phyloP scores from a whole-genome alignment of 92 coral and sea anemone species.

The Nematostella vectensis region DNA sequence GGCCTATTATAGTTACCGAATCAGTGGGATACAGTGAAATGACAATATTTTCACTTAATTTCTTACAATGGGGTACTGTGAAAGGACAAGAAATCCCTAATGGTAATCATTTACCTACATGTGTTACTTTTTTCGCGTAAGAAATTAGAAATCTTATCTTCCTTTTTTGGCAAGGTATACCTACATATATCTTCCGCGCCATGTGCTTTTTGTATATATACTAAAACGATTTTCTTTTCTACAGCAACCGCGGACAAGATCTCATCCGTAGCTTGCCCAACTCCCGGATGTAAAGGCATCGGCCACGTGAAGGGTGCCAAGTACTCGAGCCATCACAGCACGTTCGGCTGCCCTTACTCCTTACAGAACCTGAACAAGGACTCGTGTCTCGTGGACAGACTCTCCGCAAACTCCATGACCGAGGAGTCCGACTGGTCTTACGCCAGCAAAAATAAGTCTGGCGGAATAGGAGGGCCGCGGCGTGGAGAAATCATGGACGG shows the following conservation, averaged over 20 bases:
- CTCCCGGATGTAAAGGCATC: conserved; percentile 87
- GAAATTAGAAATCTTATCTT: too few relatives aligned
- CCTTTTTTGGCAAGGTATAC: too few relatives aligned
- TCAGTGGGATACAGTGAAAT: too few relatives aligned
- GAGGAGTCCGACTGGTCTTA: conserved; percentile 99
- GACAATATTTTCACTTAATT: too few relatives aligned
- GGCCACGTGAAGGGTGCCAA: conserved; percentile 94
- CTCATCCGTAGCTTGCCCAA: conserved; percentile 81
- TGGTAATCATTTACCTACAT: too few relatives aligned
- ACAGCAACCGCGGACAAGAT: conserved; percentile 70
- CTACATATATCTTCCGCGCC: too few relatives aligned
- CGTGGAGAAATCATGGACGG: conserved; percentile 30
- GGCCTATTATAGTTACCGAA: conserved; percentile 19
- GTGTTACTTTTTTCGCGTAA: too few relatives aligned
- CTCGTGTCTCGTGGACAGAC: conserved; percentile 94
- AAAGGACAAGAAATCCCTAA: conserved; percentile 78
- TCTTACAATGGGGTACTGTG: conserved; percentile 87
- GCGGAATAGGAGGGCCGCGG: conserved; percentile 10
- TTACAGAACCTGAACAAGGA: conserved; percentile 97
- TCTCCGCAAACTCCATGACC: conserved; percentile 96
- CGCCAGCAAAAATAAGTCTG: conserved; percentile 78
- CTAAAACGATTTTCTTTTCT: too few relatives aligned
- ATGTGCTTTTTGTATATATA: too few relatives aligned
- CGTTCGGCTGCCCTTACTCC: conserved; percentile 97
- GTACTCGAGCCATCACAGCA: conserved; percentile 89